Percentiles rank a stretch among this genome's conserved stretches.
These are phyloP conservation scores for Bergia puertoricense DNA, from an alignment of 92 coral and sea anemone species.

Conservation along the genomic window DNA sequence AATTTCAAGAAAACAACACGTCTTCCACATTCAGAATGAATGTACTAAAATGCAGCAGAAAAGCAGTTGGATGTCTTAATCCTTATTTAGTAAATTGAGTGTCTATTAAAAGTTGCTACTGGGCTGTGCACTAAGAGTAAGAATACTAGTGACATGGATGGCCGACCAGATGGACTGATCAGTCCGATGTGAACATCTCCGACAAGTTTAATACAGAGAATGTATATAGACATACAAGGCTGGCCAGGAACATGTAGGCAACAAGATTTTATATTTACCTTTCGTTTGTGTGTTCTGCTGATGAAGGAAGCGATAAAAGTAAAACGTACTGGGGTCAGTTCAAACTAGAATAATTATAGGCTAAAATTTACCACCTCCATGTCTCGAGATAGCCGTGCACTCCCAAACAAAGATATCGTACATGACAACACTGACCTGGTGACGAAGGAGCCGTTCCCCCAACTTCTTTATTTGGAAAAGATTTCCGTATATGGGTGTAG, in stretches of 20 bases:
- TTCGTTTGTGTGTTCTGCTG: background rate
- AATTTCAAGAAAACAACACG: background rate
- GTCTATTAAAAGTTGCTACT: no score
- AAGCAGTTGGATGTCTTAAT: background rate
- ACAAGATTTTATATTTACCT: background rate
- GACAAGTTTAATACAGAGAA: background rate
- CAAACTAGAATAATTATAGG: background rate
- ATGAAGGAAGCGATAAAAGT: background rate
- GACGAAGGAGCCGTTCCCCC: constrained; percentile 43
- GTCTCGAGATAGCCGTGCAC: no score
- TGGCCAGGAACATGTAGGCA: no score
- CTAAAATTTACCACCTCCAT: no score
- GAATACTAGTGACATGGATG: no score
- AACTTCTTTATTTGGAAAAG: constrained; percentile 31
- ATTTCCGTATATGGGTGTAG: constrained; percentile 8
- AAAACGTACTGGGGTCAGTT: no score
- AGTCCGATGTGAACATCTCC: background rate
- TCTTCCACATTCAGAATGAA: background rate
- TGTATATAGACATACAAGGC: background rate
- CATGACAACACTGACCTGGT: constrained; percentile 28
- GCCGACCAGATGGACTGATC: no score
- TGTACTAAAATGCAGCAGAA: background rate
- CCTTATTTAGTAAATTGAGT: background rate
- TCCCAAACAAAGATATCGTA: background rate
- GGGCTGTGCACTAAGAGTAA: no score